Conservation (phyloP, 2,797 vertebrate species). For the Sebastiscus albofasciatus region DNA sequence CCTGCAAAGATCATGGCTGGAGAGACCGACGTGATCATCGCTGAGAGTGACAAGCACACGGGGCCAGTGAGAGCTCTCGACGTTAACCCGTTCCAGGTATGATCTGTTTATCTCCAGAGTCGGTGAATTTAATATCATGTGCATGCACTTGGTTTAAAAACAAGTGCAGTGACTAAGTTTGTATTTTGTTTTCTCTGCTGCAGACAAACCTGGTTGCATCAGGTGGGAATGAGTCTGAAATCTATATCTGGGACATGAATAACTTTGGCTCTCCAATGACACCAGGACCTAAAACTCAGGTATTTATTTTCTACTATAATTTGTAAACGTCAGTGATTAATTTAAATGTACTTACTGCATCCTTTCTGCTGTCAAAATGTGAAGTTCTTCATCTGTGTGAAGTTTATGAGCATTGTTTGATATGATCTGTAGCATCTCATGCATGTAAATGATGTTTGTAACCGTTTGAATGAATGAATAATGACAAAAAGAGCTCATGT, state of each 20-base stretch:
- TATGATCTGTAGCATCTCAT: not conserved
- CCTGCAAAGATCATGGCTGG: slow-evolving; percentile 91
- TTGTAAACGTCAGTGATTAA: not conserved
- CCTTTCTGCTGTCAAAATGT: not conserved
- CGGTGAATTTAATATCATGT: not conserved
- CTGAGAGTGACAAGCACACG: slow-evolving; percentile 91
- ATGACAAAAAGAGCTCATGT: not conserved
- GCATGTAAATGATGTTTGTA: not conserved
- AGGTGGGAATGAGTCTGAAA: slow-evolving; percentile 98
- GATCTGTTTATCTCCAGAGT: not conserved
- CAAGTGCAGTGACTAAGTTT: not conserved
- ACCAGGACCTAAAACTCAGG: slow-evolving; percentile 96
- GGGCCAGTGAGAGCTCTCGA: slow-evolving; percentile 95
- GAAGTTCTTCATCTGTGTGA: not conserved
- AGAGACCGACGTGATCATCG: slow-evolving; percentile 88
- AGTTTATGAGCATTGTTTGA: not conserved
- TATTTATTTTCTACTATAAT: slow-evolving; percentile 38
- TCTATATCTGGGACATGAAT: slow-evolving; percentile 99
- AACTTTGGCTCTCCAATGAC: slow-evolving; percentile 96
- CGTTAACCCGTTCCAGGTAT: slow-evolving; percentile 94
- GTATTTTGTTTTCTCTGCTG: not conserved
- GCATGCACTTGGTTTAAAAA: not conserved
- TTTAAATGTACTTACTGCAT: not conserved
- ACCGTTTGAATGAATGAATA: not conserved
- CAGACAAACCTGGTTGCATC: slow-evolving; percentile 95